A percentile compares a stretch with the other conserved stretches of the same genome.
phyloP scores from a whole-genome alignment of 2,888 invertebrate species.

The Stenoptilia bipunctidactyla region DNA sequence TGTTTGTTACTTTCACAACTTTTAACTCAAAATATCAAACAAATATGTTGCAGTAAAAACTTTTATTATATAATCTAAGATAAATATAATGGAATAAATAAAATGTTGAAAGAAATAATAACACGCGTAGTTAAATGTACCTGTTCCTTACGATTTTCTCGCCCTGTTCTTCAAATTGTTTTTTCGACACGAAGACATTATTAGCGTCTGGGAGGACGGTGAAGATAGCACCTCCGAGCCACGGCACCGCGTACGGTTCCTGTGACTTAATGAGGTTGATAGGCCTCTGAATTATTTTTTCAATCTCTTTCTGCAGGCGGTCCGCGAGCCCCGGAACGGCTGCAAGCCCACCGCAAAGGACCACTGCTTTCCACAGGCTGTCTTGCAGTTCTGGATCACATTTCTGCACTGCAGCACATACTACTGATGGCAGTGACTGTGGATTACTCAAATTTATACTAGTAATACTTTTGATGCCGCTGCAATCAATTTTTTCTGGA shows the following conservation, averaged over 20 bases:
- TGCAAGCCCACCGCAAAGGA: conserved; percentile 39
- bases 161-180: conserved; percentile 46
- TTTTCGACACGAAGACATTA: conserved; percentile 37
- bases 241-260: conserved; percentile 36
- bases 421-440: conserved; percentile 24
- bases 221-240: conserved; percentile 51
- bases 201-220: conserved; percentile 32
- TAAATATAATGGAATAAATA: too few species aligned
- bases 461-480: conserved; percentile 16
- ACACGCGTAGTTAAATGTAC: conserved; percentile 32
- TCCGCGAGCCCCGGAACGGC: conserved; percentile 32
- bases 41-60: too few species aligned
- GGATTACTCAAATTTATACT: too few species aligned
- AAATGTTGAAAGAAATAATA: too few species aligned
- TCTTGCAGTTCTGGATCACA: conserved; percentile 35
- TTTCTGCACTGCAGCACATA: conserved; percentile 26
- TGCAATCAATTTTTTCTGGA: conserved; percentile 20
- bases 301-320: conserved; percentile 32
- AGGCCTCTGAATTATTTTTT: conserved; percentile 17
- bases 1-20: too few species aligned
- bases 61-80: too few species aligned
- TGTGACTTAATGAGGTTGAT: conserved; percentile 27
- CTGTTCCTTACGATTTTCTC: conserved; percentile 38
- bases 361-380: conserved; percentile 29
- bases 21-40: too few species aligned